phyloP scores from a whole-genome alignment of 2,888 invertebrate species.

The Lochmaea capreae region DNA sequence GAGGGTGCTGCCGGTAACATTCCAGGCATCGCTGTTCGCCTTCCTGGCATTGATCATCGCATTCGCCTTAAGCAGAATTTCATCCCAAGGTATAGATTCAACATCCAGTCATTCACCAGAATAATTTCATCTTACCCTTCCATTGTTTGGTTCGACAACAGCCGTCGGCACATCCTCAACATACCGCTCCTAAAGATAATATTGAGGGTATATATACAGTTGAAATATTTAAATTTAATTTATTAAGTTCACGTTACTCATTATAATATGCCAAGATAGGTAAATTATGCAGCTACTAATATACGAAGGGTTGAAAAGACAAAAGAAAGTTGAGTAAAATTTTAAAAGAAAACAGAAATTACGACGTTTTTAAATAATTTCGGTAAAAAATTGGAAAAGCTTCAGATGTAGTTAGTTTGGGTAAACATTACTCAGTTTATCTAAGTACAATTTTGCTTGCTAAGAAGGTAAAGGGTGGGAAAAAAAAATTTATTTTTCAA shows the following conservation, averaged over 20 bases:
- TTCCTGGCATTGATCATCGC: neutral
- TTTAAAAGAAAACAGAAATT: no score
- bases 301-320: no score
- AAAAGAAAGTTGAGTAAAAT: no score
- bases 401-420: no score
- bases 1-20: neutral
- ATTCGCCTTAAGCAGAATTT: conserved; percentile 7
- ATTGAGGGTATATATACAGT: neutral
- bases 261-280: neutral
- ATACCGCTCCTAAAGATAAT: conserved; percentile 20
- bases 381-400: no score
- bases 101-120: conserved; percentile 13
- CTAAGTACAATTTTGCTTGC: no score
- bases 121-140: conserved; percentile 24
- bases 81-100: neutral
- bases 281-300: no score
- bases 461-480: no score
- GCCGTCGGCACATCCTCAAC: conserved; percentile 20
- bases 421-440: no score
- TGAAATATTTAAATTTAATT: neutral
- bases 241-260: neutral
- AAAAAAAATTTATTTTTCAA: no score
- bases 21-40: neutral
- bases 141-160: conserved; percentile 25
- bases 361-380: no score